phyloP scores from a whole-genome alignment of 2,113 vertebrate species.

The Solea senegalensis region DNA sequence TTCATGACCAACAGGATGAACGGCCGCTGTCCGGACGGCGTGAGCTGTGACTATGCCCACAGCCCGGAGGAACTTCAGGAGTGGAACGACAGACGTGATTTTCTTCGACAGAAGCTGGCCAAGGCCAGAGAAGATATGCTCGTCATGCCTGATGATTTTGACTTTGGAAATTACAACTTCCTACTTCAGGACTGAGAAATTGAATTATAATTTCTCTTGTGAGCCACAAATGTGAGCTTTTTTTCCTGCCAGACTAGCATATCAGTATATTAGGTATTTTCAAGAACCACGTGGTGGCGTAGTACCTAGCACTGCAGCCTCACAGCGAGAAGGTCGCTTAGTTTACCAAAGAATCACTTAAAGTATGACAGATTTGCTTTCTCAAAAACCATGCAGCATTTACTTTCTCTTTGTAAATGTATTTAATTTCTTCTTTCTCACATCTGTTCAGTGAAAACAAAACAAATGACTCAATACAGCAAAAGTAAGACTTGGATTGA shows the following conservation, averaged over 20 bases:
- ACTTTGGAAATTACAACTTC: conserved; percentile 98
- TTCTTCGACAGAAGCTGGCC: conserved; percentile 89
- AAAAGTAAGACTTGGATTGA: not conserved
- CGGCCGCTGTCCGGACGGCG: conserved; percentile 84
- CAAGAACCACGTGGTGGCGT: not conserved
- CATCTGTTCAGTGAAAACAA: not conserved
- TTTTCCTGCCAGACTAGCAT: conserved; percentile 20
- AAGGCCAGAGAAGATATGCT: conserved; percentile 93
- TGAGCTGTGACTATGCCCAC: conserved; percentile 91
- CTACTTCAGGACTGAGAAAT: conserved; percentile 83
- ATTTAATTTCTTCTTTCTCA: not conserved
- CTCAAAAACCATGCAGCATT: not conserved
- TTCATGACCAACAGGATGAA: conserved; percentile 64
- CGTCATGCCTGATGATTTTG: conserved; percentile 86
- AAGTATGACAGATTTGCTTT: conserved; percentile 2
- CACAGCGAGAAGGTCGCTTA: conserved; percentile 12
- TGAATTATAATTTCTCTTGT: not conserved
- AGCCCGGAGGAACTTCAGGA: conserved; percentile 90
- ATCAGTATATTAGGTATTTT: not conserved
- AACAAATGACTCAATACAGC: not conserved
- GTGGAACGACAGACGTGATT: conserved; percentile 89
- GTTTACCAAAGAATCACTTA: not conserved
- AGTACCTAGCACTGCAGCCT: too few species aligned
- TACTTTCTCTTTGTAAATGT: not conserved
- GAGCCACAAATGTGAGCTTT: not conserved